Evolutionary conservation across 2,888 invertebrate species (phyloP).

Genomic region (Lumbricus terrestris): DNA sequence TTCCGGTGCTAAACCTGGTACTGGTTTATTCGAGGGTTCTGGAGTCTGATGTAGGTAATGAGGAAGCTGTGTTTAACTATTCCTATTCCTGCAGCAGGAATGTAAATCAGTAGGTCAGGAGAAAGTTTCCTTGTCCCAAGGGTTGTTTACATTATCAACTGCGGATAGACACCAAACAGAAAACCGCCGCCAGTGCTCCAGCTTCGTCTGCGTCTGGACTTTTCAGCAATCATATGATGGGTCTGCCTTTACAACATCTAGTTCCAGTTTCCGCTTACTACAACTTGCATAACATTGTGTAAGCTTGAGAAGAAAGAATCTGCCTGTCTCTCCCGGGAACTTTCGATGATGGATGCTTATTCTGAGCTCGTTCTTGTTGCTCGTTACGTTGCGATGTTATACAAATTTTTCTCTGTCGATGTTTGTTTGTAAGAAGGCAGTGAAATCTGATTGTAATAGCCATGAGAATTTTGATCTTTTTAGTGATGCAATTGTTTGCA

Average conservation of each 20-base stretch:
- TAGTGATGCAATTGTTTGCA: not conserved
- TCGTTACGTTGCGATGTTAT: not conserved
- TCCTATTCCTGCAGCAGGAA: not conserved
- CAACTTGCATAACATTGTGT: not conserved
- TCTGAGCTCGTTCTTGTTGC: not conserved
- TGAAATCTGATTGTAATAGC: not conserved
- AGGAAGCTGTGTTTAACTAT: not conserved
- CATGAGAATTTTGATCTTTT: not conserved
- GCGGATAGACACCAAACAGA: not conserved
- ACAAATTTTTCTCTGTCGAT: not conserved
- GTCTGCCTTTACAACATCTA: not conserved
- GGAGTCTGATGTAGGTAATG: not conserved
- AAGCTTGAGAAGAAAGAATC: not conserved
- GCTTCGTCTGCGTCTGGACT: not conserved
- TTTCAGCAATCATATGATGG: not conserved
- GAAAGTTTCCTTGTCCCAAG: not conserved
- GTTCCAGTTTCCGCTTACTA: not conserved
- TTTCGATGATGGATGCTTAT: not conserved
- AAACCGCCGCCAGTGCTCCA: not conserved
- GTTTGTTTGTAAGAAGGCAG: not conserved
- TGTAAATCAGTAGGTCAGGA: conserved; percentile 3
- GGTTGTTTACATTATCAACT: not conserved
- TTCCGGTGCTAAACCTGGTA: not conserved
- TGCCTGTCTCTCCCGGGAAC: not conserved
- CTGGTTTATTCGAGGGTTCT: not conserved